Evolutionary conservation across 2,797 vertebrate species (phyloP).

Genomic region (Labeo calbasu): DNA sequence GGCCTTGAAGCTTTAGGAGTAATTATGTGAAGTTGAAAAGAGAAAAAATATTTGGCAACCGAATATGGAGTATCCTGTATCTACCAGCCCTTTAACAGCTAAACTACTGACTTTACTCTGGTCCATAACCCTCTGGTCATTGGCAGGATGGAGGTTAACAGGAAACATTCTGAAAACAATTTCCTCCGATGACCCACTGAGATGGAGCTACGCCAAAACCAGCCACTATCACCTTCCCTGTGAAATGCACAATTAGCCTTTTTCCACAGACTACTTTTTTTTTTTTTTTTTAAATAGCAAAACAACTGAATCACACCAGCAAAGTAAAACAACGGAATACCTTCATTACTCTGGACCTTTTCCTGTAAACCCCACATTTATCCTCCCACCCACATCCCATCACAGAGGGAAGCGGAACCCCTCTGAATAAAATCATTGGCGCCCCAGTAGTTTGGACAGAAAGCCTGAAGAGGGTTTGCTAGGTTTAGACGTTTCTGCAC

Average conservation of each 20-base stretch:
- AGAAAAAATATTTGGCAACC: conserved; percentile 52
- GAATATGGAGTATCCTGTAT: conserved; percentile 38
- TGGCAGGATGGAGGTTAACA: conserved; percentile 59
- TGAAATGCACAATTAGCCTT: conserved; percentile 13
- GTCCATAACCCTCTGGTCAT: conserved; percentile 79
- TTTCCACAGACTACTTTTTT: conserved; percentile 10
- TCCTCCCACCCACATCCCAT: conserved; percentile 37
- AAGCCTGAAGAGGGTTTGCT: conserved; percentile 83
- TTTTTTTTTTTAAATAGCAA: conserved; percentile 42
- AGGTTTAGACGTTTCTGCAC: conserved; percentile 68
- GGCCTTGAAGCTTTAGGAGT: conserved; percentile 42
- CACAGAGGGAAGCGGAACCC: conserved; percentile 51
- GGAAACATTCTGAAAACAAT: conserved; percentile 23
- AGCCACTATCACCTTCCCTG: background rate
- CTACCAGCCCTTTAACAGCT: conserved; percentile 50
- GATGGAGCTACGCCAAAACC: conserved; percentile 14
- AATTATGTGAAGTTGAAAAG: conserved; percentile 53
- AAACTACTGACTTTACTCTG: conserved; percentile 69
- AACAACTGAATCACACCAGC: conserved; percentile 41
- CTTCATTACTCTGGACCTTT: conserved; percentile 45
- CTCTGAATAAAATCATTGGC: conserved; percentile 77
- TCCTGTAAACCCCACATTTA: conserved; percentile 26
- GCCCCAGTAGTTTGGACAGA: conserved; percentile 92
- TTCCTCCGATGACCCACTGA: conserved; percentile 31
- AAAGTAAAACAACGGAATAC: conserved; percentile 56